Evolutionary conservation across 2,113 vertebrate genomes (phyloP), one percentile per base, ranked within the genome.

Genomic region (Notechis scutatus): DNA sequence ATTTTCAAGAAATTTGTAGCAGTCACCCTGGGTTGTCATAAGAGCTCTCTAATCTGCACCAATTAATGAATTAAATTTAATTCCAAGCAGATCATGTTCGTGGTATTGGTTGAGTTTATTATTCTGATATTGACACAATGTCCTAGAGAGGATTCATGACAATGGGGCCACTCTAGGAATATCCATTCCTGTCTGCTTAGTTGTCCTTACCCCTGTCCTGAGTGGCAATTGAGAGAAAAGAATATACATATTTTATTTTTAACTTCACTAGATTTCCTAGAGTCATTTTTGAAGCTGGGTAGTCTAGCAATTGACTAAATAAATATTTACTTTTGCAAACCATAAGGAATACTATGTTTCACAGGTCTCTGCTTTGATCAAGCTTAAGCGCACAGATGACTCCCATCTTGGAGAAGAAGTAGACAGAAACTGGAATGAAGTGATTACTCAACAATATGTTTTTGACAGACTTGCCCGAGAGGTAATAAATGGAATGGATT

Each of bases 341-440:
- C 34, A 5, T 64, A 61, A 88, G 50, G 42, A 64, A 88, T 21
- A 23, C 6, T 3, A n/a, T 90, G 29, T 90, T 87, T 93, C 52
- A 52, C 52, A 98, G 98, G 98, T 99, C 90, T 98, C 98, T 26
- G 98, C 99, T 54, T 97, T 99, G 92, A 98, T 99, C 96, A 99
- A 99, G 96, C 98, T 99, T 92, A 99, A 99, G 96, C 98, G 99
- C 95, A 99, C 98, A 0, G 98, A 99, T 95, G 99, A 99, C 61
- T 98, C 99, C 0, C 98, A 99, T 91, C 98, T 99, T 10, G 99
- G 99, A 1, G 99, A 99, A 96, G 99, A 99, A 95, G 99, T 99
- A 52, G 99, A 99, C 94, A 98, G 99, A 89, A 99, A 99, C 98
- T 99, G 99, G 99, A 98, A 98, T 0, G 99, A 99, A 96, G 98